Conservation (phyloP, 2,888 invertebrate genomes). For the Drepanosiphum platanoidis region DNA sequence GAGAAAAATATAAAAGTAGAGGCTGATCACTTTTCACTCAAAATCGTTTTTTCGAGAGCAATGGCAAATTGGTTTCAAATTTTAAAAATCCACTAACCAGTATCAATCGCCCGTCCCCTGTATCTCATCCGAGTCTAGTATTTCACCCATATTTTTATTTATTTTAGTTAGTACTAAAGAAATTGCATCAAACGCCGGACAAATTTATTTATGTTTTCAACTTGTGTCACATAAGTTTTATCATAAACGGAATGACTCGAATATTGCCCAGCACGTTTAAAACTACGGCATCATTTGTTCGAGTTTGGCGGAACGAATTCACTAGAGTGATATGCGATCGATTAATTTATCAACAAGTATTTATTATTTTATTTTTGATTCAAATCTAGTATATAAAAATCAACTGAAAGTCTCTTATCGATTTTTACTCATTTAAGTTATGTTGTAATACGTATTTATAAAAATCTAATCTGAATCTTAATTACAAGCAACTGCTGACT, state of each 20-base stretch:
- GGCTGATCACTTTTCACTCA: no score
- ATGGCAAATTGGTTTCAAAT: no score
- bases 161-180: slow-evolving; percentile 75
- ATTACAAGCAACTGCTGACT: not conserved
- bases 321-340: slow-evolving; percentile 87
- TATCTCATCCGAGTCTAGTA: no score
- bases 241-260: slow-evolving; percentile 83
- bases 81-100: no score
- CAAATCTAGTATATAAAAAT: not conserved
- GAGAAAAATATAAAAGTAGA: no score
- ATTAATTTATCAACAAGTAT: slow-evolving; percentile 75
- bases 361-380: not conserved
- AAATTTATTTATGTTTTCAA: slow-evolving; percentile 97
- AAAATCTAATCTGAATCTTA: not conserved
- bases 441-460: not conserved
- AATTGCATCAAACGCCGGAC: slow-evolving; percentile 89
- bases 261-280: slow-evolving; percentile 78
- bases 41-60: no score
- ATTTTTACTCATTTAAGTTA: not conserved
- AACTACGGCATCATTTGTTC: slow-evolving; percentile 76
- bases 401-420: not conserved
- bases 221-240: slow-evolving; percentile 86
- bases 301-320: slow-evolving; percentile 93
- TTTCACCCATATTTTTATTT: not conserved
- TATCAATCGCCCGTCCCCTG: no score